These are phyloP conservation scores for Chirona hameri DNA, from an alignment of 2,888 invertebrate genomes.

Conservation along the genomic window DNA sequence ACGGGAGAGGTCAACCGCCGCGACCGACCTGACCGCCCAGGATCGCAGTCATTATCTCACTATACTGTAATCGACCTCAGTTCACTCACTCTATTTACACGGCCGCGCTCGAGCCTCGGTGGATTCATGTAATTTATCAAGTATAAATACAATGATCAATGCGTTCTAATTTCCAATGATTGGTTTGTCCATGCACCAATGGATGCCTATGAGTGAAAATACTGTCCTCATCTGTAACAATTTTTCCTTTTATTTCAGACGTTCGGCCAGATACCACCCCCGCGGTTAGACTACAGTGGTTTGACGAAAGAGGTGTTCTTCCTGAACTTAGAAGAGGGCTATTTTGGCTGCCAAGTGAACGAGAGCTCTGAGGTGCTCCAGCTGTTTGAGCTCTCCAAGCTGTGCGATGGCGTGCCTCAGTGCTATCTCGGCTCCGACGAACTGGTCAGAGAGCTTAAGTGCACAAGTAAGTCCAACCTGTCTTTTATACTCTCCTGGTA, in stretches of 20 bases:
- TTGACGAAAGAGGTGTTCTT: constrained; percentile 79
- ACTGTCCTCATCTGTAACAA: not conserved
- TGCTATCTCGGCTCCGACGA: constrained; percentile 92
- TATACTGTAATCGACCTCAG: not conserved
- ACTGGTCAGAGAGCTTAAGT: constrained; percentile 81
- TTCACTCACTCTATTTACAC: not conserved
- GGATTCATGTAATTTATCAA: too few relatives aligned
- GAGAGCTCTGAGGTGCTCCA: constrained; percentile 92
- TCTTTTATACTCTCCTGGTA: not conserved
- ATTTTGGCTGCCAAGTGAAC: constrained; percentile 96
- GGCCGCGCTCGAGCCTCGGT: too few relatives aligned
- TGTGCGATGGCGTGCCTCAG: constrained; percentile 85
- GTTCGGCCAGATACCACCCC: constrained; percentile 37
- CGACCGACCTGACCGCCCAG: not conserved
- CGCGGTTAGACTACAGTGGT: constrained; percentile 38
- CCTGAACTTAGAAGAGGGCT: constrained; percentile 94
- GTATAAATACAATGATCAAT: too few relatives aligned
- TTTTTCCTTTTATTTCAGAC: constrained; percentile 26
- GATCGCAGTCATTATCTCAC: not conserved
- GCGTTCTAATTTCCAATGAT: too few relatives aligned
- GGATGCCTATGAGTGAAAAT: too few relatives aligned
- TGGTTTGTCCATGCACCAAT: too few relatives aligned
- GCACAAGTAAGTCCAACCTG: constrained; percentile 72
- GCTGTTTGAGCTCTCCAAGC: constrained; percentile 88
- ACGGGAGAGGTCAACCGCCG: constrained; percentile 12